Percentiles rank a stretch among this genome's conserved stretches.
Evolutionary conservation across 2,113 vertebrate species (phyloP).

Genomic region (Daubentonia madagascariensis): DNA sequence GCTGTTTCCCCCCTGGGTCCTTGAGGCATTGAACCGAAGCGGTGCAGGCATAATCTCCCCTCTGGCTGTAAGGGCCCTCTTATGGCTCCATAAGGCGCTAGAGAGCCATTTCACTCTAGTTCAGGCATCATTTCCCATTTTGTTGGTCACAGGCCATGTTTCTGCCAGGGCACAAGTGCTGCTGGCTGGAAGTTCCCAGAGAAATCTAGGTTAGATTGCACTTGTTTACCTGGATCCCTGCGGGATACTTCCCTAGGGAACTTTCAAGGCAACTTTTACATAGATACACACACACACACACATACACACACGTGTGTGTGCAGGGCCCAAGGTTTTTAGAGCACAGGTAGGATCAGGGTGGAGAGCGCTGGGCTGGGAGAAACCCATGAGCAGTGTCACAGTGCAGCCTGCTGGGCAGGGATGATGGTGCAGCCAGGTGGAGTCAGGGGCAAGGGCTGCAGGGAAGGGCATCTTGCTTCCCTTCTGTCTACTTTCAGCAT

Average conservation of each 20-base stretch:
- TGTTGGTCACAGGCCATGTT: background rate
- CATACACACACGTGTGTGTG: too few relatives aligned
- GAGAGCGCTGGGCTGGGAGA: background rate
- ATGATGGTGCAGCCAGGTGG: background rate
- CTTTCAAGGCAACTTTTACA: background rate
- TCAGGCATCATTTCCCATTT: background rate
- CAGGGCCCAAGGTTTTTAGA: background rate
- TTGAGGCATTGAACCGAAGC: too few relatives aligned
- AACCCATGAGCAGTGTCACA: conserved; percentile 13
- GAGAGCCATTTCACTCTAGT: background rate
- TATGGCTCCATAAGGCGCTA: too few relatives aligned
- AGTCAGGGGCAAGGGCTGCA: background rate
- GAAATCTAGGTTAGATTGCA: background rate
- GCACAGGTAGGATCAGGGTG: background rate
- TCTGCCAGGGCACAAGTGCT: background rate
- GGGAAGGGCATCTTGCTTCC: background rate
- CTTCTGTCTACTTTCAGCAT: background rate
- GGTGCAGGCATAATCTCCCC: background rate
- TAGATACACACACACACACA: background rate
- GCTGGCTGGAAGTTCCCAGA: background rate
- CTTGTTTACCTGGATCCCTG: background rate
- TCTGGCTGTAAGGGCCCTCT: background rate
- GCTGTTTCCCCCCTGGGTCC: background rate
- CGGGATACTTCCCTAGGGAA: background rate
- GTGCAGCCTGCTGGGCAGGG: conserved; percentile 45